A percentile compares a stretch with the other conserved stretches of the same genome.
These are phyloP conservation scores for Lophius piscatorius DNA, from an alignment of 2,113 vertebrate genomes.

Conservation along the genomic window DNA sequence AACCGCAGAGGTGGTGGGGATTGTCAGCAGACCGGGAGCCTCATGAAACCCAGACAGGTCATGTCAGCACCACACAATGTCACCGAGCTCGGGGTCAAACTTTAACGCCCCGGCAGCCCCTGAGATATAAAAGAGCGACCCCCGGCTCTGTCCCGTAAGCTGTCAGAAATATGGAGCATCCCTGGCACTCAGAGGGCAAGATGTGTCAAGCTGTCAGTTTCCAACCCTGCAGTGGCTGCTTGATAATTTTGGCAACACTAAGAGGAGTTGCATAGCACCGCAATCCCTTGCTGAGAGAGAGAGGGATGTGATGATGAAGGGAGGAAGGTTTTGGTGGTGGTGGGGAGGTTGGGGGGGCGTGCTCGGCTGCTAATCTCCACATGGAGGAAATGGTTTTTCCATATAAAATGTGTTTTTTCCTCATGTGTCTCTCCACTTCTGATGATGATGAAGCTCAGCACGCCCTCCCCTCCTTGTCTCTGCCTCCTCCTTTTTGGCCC, in stretches of 20 bases:
- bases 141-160: conserved; percentile 2
- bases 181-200: conserved; percentile 37
- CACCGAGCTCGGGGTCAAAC: conserved; percentile 22
- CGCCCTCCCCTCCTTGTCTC: conserved; percentile 14
- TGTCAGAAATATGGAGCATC: conserved; percentile 29
- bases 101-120: conserved; percentile 24
- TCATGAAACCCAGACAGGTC: conserved; percentile 5
- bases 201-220: conserved; percentile 46
- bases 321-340: conserved; percentile 16
- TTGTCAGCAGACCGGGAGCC: conserved; percentile 20
- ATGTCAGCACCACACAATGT: conserved; percentile 33
- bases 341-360: conserved; percentile 33
- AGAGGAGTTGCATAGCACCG: conserved; percentile 19
- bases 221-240: conserved; percentile 29
- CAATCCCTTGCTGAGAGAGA: conserved; percentile 12
- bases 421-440: conserved; percentile 31
- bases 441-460: conserved; percentile 69
- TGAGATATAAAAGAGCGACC: conserved; percentile 22
- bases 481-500: conserved; percentile 48
- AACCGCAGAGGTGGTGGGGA: conserved; percentile 7
- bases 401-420: conserved; percentile 49
- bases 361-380: conserved; percentile 51
- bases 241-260: conserved; percentile 32
- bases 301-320: conserved; percentile 4
- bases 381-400: conserved; percentile 62